Percentiles rank a stretch among this genome's conserved stretches.
These are phyloP conservation scores for Aptenodytes forsteri DNA, from an alignment of 2,113 vertebrate genomes.

Conservation along the genomic window DNA sequence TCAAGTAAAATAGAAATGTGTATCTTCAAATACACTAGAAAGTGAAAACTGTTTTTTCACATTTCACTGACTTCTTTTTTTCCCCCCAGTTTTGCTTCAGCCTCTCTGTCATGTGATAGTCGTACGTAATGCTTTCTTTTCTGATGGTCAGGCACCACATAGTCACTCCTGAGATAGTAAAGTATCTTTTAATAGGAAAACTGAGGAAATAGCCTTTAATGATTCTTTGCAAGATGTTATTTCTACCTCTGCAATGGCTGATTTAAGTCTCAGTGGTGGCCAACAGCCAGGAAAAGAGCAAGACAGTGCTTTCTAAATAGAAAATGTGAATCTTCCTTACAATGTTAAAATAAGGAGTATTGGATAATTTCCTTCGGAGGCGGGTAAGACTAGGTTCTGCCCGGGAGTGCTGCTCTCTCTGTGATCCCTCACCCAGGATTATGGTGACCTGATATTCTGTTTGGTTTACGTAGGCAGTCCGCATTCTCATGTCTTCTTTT, in stretches of 20 bases:
- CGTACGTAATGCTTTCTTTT: neutral
- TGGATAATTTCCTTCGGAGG: neutral
- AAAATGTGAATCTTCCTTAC: neutral
- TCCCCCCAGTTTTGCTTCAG: neutral
- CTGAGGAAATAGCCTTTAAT: slow-evolving; percentile 15
- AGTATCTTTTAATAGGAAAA: slow-evolving; percentile 7
- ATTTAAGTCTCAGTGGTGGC: neutral
- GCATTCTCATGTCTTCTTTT: accelerated
- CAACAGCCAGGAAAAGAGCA: neutral
- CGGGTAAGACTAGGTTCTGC: neutral
- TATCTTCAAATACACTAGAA: neutral
- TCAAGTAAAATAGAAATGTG: neutral
- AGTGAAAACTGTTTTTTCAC: neutral
- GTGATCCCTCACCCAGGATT: neutral
- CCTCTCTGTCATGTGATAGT: neutral
- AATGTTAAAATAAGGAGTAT: neutral
- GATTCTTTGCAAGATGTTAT: neutral
- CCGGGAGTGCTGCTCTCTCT: neutral
- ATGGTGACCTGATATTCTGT: neutral
- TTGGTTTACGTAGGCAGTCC: neutral
- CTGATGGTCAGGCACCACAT: neutral
- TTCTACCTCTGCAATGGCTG: neutral
- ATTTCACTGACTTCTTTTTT: neutral
- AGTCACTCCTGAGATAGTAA: neutral
- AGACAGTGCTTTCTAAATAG: neutral